phyloP scores from a whole-genome alignment of 2,113 vertebrate genomes.

The Brevimyrus niger region DNA sequence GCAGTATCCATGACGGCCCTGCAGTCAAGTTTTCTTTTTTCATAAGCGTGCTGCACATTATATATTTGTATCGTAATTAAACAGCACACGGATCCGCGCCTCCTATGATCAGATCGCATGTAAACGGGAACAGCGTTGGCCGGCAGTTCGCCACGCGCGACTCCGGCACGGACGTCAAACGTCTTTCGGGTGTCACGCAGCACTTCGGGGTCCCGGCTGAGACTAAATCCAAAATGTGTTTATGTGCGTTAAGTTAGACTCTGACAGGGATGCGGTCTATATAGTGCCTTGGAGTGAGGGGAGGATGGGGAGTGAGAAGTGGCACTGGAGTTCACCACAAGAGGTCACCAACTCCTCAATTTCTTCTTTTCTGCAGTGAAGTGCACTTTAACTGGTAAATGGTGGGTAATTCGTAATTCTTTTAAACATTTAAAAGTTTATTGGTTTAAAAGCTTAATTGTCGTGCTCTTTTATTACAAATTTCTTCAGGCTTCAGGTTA shows the following conservation, averaged over 20 bases:
- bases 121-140: not conserved
- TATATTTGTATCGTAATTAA: not conserved
- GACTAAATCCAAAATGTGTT: not conserved
- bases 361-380: constrained; percentile 7
- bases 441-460: not conserved
- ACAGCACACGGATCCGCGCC: not conserved
- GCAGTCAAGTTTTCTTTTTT: not conserved
- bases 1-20: not conserved
- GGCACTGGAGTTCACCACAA: not conserved
- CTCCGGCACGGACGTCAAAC: not conserved
- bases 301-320: constrained; percentile 9
- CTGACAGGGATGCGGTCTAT: constrained; percentile 62
- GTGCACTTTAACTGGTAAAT: constrained; percentile 15
- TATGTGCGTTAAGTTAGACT: constrained; percentile 25
- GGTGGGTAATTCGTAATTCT: not conserved
- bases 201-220: not conserved
- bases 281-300: constrained; percentile 66
- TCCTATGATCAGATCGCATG: not conserved
- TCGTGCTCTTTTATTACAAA: not conserved
- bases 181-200: not conserved
- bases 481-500: not conserved
- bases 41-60: not conserved
- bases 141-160: not conserved
- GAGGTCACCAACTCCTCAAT: not conserved
- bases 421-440: not conserved